Evolutionary conservation across 2,113 vertebrate genomes (phyloP).

Genomic region (Burhinus oedicnemus): DNA sequence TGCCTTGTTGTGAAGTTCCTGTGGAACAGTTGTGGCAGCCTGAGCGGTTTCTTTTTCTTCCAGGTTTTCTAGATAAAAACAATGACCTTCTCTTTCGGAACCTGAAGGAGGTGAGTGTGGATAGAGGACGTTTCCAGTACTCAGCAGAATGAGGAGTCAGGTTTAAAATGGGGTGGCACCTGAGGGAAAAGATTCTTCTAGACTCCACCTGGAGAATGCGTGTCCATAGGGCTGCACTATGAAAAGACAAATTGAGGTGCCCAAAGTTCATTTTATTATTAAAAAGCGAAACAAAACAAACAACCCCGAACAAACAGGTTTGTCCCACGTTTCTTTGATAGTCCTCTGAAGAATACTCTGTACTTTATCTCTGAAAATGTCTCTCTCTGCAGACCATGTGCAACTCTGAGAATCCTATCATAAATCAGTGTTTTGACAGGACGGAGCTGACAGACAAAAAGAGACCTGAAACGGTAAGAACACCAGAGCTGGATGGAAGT

Average conservation of each 20-base stretch:
- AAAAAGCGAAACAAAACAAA: not conserved
- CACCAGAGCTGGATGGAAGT: not conserved
- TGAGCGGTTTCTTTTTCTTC: slow-evolving; percentile 17
- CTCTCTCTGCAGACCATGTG: slow-evolving; percentile 86
- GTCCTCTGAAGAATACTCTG: not conserved
- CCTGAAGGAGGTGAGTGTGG: slow-evolving; percentile 90
- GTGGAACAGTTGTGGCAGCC: not conserved
- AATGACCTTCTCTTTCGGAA: slow-evolving; percentile 98
- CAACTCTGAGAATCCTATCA: slow-evolving; percentile 92
- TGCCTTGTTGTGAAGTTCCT: not conserved
- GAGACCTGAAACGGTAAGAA: slow-evolving; percentile 91
- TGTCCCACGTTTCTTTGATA: not conserved
- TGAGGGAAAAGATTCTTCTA: not conserved
- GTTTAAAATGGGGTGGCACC: not conserved
- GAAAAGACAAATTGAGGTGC: not conserved
- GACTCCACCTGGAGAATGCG: not conserved
- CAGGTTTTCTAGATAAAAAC: slow-evolving; percentile 99
- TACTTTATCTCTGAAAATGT: not conserved
- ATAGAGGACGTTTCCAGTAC: not conserved
- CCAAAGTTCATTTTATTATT: not conserved
- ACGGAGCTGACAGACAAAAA: slow-evolving; percentile 95
- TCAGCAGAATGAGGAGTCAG: not conserved
- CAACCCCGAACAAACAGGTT: not conserved
- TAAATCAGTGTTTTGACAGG: slow-evolving; percentile 90
- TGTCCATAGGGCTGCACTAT: not conserved